These are phyloP conservation scores for Talpa occidentalis DNA, from an alignment of 2,113 vertebrate genomes.

Conservation along the genomic window DNA sequence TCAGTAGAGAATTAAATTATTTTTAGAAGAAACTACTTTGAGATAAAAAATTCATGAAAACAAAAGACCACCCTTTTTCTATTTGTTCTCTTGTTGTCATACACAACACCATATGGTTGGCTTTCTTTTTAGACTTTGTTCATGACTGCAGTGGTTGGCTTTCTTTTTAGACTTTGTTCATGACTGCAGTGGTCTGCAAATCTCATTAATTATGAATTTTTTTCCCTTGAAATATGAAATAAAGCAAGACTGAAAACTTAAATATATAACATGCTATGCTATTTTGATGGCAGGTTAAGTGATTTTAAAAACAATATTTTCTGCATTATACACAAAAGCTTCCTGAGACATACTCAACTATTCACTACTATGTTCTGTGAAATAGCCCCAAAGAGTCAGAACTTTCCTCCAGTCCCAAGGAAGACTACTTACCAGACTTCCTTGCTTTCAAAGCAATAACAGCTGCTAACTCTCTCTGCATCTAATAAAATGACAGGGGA, in stretches of 20 bases:
- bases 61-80: neutral
- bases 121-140: neutral
- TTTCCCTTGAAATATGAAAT: slow-evolving; percentile 41
- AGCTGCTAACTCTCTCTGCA: slow-evolving; percentile 96
- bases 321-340: neutral
- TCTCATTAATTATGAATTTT: slow-evolving; percentile 31
- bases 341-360: neutral
- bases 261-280: neutral
- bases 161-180: neutral
- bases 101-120: neutral
- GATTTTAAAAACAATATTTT: slow-evolving; percentile 13
- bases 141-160: neutral
- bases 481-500: slow-evolving; percentile 86
- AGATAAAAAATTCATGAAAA: neutral
- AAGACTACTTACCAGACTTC: slow-evolving; percentile 93
- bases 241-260: neutral
- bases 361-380: neutral
- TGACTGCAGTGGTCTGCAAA: neutral
- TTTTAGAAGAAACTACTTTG: slow-evolving; percentile 21
- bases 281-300: neutral
- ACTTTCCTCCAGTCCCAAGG: neutral
- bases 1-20: slow-evolving; percentile 10
- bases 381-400: neutral
- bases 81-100: neutral
- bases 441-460: slow-evolving; percentile 96